Percentiles rank a stretch among this genome's conserved stretches.
phyloP scores from a whole-genome alignment of 1,140 invertebrate genomes.

The Zaprionus africanus region DNA sequence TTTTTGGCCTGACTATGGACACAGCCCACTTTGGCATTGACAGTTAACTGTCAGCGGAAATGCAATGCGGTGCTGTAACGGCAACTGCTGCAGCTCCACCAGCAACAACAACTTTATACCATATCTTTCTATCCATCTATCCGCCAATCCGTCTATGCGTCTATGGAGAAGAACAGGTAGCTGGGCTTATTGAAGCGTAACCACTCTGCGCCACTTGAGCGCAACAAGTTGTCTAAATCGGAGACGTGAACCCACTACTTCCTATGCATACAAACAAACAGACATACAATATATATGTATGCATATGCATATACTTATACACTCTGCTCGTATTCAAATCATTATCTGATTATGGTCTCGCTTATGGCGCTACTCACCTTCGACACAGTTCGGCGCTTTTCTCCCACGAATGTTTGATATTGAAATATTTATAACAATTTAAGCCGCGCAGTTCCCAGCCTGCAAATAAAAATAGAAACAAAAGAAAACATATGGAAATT shows the following conservation, averaged over 20 bases:
- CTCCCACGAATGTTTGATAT: constrained; percentile 97
- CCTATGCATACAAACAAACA: constrained; percentile 25
- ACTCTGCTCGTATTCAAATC: constrained; percentile 51
- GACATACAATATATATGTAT: not conserved
- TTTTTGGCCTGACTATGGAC: constrained; percentile 39
- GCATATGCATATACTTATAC: constrained; percentile 12
- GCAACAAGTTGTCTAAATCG: constrained; percentile 39
- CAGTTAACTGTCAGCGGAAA: constrained; percentile 78
- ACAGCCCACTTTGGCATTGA: constrained; percentile 75
- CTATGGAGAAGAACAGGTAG: constrained; percentile 71
- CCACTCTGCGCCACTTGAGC: constrained; percentile 28
- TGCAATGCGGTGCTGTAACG: constrained; percentile 78
- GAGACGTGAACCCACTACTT: constrained; percentile 49
- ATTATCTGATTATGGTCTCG: constrained; percentile 70
- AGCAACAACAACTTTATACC: constrained; percentile 18
- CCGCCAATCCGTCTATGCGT: constrained; percentile 23
- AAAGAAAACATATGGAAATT: constrained; percentile 17
- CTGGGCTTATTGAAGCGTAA: constrained; percentile 60
- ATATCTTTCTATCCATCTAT: constrained; percentile 21
- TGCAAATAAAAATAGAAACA: constrained; percentile 84
- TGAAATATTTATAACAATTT: constrained; percentile 98
- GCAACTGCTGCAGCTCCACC: constrained; percentile 54
- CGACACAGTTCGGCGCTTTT: constrained; percentile 97
- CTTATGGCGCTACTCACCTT: constrained; percentile 88
- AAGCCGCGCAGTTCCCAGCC: constrained; percentile 96